Base-by-base conservation (phyloP, 2,888 invertebrate genomes). In the Metacarcinus magister region DNA sequence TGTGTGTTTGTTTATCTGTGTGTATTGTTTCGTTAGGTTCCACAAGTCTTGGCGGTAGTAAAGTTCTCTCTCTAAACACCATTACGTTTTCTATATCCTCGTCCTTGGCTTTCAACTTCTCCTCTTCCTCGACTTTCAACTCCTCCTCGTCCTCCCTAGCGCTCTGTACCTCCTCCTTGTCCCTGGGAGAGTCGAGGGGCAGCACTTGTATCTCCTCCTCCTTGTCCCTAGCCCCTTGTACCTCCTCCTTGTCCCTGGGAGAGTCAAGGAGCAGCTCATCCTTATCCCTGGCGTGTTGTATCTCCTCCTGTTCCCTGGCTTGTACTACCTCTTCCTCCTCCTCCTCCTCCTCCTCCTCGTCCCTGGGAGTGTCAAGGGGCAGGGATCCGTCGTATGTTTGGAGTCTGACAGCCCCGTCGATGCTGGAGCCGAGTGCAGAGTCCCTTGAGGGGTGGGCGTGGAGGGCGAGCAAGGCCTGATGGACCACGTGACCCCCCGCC, bases 361-460 rank as follows among this genome's bases (percentile, higher is more conserved):
- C 28, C 44, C 93, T 32, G 0, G 48, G 94, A 0, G 89, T 48
- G 89, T 89, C 94, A 48, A 46, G 32, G 13, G 87, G 13, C 3
- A 46, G n/a, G 28, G 93, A 28, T 8, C 39, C 75, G 43, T n/a
- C n/a, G 32, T n/a, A 13, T 13, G 1, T 93, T 67, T 16, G 87
- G 4, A 39, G 46, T 48, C 89, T 95, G 10, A 23, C 32, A n/a
- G 48, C 92, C 3, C 95, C 92, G 13, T 91, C 95, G 8, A 89
- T 94, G 67, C 94, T 94, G 44, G 95, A 96, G 7, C 94, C 95
- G 0, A 96, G 46, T 23, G 95, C 95, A 0, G 95, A 96, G 89
- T 96, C 95, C 90, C 46, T 96, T 2, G 95, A 96, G 4, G 2
- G 28, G 43, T 94, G 93, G 8, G 82, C 75, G 23, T 67, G 44